Evolutionary conservation across 2,888 invertebrate genomes (phyloP), one percentile per base, ranked within the genome.

Genomic region (Sepioteuthis lessoniana): DNA sequence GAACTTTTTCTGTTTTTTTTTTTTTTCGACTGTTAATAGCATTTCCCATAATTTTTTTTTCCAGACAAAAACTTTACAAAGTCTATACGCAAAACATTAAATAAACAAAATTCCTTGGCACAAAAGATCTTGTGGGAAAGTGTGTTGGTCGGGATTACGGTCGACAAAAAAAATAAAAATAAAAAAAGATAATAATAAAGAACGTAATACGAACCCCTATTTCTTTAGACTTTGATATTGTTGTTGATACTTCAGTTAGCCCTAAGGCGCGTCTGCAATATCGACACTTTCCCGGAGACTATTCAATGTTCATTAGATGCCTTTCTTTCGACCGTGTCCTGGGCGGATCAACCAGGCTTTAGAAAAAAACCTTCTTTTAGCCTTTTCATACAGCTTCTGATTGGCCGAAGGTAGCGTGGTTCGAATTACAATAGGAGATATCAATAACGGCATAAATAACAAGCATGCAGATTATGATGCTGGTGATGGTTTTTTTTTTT

Each of bases 231-330:
- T 76, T 76, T 76, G 76, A 76, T 76, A n/a, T 35, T 76, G 76
- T 76, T 76, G 76, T n/a, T 76, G 76, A 76, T n/a, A 76, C n/a
- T 76, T 76, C n/a, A n/a, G 25, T n/a, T 76, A n/a, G 76, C 76
- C 76, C n/a, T 76, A 35, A 76, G 76, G 76, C 76, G n/a, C n/a
- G 76, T 76, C 76, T 76, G n/a, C 3, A 35, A 76, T 76, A 76
- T 76, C 76, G 76, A 76, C 76, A 76, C 76, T 76, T 76, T 76
- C 76, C n/a, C 76, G 76, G n/a, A n/a, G n/a, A 76, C 76, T 35
- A 76, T 76, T 76, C 76, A 76, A 76, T n/a, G 76, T 76, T 76
- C 76, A 76, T 76, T 76, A 76, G 76, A 76, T n/a, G 76, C 76
- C 76, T 76, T 76, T 76, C n/a, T 76, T 76, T 76, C 76, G 76